Evolutionary conservation across 2,888 invertebrate species (phyloP).

Genomic region (Latrodectus elegans): DNA sequence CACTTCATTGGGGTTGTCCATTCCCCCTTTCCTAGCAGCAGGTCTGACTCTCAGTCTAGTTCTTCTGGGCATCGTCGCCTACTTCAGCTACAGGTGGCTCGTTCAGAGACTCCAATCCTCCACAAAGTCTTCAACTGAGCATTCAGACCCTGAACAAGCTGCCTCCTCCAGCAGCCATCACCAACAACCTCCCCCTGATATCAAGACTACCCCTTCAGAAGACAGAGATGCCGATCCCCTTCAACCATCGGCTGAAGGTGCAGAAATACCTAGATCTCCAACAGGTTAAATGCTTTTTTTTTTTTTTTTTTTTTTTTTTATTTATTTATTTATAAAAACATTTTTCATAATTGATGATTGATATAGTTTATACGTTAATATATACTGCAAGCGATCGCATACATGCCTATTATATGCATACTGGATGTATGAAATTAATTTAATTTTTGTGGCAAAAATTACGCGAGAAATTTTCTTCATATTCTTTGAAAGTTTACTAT

Average conservation of each 20-base stretch:
- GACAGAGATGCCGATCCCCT: constrained; percentile 12
- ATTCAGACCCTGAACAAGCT: constrained; percentile 29
- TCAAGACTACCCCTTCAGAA: constrained; percentile 9
- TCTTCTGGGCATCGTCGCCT: constrained; percentile 65
- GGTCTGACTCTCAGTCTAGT: constrained; percentile 61
- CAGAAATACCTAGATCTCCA: constrained; percentile 24
- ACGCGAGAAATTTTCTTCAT: too few relatives aligned
- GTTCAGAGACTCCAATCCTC: constrained; percentile 59
- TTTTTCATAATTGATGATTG: too few relatives aligned
- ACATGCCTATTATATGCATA: too few relatives aligned
- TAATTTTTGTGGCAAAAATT: too few relatives aligned
- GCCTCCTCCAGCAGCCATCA: not conserved
- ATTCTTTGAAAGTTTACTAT: too few relatives aligned
- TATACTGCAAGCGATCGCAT: too few relatives aligned
- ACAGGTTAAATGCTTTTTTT: constrained; percentile 22
- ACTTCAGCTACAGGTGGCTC: constrained; percentile 68
- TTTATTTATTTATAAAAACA: too few relatives aligned
- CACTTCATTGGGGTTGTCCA: constrained; percentile 27
- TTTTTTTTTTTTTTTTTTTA: too few relatives aligned
- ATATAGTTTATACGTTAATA: too few relatives aligned
- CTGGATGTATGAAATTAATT: too few relatives aligned
- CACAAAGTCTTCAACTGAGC: constrained; percentile 20
- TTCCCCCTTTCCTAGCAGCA: constrained; percentile 57
- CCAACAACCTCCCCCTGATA: constrained; percentile 1
- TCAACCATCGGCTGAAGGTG: not conserved